Conservation (phyloP, 1,140 invertebrate genomes). For the Zaprionus tsacasi region DNA sequence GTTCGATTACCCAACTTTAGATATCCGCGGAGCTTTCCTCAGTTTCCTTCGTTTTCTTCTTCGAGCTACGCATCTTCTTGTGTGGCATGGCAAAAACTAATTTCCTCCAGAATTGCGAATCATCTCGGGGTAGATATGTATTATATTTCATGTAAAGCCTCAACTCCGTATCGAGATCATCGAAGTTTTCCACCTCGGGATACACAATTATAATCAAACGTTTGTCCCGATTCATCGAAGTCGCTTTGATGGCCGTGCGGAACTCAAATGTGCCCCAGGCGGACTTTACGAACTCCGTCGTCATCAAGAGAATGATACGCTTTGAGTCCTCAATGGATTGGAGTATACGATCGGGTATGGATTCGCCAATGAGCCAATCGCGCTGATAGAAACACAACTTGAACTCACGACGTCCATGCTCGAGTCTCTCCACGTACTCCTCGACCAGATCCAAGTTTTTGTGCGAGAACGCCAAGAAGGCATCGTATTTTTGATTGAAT, state of each 20-base stretch:
- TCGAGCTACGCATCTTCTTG: neutral
- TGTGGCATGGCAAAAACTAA: neutral
- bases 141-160: constrained; percentile 1
- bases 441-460: neutral
- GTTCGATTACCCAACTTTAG: too few relatives aligned
- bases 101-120: neutral
- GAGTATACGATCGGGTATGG: constrained; percentile 18
- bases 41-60: neutral
- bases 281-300: constrained; percentile 7
- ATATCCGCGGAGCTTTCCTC: too few relatives aligned
- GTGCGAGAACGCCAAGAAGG: constrained; percentile 20
- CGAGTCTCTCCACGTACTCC: constrained; percentile 10
- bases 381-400: constrained; percentile 20
- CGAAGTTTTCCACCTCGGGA: constrained; percentile 3
- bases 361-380: constrained; percentile 20
- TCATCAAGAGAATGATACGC: constrained; percentile 16
- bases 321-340: constrained; percentile 17
- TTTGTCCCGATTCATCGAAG: constrained; percentile 8
- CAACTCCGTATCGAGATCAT: neutral
- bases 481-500: neutral
- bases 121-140: neutral
- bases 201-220: constrained; percentile 6
- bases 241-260: constrained; percentile 12
- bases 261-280: constrained; percentile 23
- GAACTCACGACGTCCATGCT: neutral